Percentiles rank a stretch among this genome's conserved stretches.
Conservation (phyloP, 2,888 invertebrate species). For the Hipparchia semele region DNA sequence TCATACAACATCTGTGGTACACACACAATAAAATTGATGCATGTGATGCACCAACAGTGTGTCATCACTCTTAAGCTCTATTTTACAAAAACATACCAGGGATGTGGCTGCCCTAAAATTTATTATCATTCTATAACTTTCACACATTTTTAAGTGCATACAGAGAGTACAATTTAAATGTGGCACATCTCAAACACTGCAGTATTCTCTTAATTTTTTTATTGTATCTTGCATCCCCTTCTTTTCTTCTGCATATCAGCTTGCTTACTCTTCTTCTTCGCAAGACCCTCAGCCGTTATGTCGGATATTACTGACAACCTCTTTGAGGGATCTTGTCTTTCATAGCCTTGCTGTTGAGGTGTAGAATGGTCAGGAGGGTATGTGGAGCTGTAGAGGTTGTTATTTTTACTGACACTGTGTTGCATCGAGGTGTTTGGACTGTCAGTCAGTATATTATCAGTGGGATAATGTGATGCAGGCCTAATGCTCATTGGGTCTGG, state of each 20-base stretch:
- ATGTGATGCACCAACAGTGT: too few relatives aligned
- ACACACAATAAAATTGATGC: too few relatives aligned
- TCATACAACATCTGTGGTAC: too few relatives aligned
- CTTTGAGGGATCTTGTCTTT: conserved; percentile 61
- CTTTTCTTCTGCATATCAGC: conserved; percentile 69
- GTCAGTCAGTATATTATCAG: conserved; percentile 54
- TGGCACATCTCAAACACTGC: not conserved
- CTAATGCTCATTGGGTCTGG: conserved; percentile 77
- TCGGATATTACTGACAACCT: conserved; percentile 76
- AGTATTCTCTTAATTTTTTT: not conserved
- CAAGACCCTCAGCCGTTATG: conserved; percentile 72
- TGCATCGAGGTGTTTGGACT: conserved; percentile 53
- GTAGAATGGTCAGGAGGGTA: conserved; percentile 59
- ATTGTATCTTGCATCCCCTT: conserved; percentile 77
- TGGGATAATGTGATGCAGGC: conserved; percentile 75
- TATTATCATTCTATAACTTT: too few relatives aligned
- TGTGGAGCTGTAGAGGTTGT: conserved; percentile 68
- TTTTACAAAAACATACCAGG: too few relatives aligned
- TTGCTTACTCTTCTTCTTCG: conserved; percentile 73
- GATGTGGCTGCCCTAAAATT: too few relatives aligned
- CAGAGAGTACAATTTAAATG: not conserved
- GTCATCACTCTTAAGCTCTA: too few relatives aligned
- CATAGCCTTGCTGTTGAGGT: conserved; percentile 46
- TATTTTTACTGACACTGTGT: conserved; percentile 76
- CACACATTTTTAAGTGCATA: too few relatives aligned